Evolutionary conservation across 1,140 invertebrate species (phyloP).

Genomic region (Teleogryllus occipitalis): DNA sequence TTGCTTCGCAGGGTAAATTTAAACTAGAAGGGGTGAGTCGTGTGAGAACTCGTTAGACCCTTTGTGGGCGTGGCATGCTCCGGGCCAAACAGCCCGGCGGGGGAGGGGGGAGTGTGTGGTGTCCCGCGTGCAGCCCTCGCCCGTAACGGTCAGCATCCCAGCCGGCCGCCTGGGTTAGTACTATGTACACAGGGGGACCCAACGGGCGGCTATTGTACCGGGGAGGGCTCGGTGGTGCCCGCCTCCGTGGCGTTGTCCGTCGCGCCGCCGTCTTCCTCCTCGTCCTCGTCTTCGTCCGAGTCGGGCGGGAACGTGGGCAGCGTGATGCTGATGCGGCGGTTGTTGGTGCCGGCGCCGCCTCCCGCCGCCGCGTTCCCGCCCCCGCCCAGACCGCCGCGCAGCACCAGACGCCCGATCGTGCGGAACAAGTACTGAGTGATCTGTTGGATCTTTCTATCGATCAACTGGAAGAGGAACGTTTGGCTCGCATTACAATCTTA

Average conservation of each 20-base stretch:
- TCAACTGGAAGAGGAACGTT: conserved; percentile 52
- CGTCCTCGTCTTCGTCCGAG: conserved; percentile 36
- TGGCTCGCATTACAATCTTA: background rate
- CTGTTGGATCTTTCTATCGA: conserved; percentile 66
- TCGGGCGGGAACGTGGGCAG: conserved; percentile 45
- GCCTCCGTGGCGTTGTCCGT: conserved; percentile 10
- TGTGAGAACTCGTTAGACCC: background rate
- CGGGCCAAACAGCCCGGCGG: background rate
- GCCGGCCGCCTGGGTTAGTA: background rate
- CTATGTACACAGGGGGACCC: background rate
- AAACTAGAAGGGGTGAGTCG: background rate
- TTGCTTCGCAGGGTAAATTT: background rate
- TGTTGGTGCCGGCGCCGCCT: conserved; percentile 35
- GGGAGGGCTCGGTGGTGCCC: too few species aligned
- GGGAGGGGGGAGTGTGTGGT: background rate
- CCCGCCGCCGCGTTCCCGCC: conserved; percentile 39
- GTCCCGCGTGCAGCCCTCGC: background rate
- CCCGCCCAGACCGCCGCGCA: conserved; percentile 39
- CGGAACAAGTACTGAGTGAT: conserved; percentile 57
- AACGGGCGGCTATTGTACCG: background rate
- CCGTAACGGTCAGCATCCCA: background rate
- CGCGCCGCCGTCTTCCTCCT: conserved; percentile 35
- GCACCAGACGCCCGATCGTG: conserved; percentile 47
- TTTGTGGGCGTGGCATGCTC: background rate
- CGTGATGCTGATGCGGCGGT: conserved; percentile 42